phyloP scores from a whole-genome alignment of 2,797 vertebrate species.

The Galaxias olidus region DNA sequence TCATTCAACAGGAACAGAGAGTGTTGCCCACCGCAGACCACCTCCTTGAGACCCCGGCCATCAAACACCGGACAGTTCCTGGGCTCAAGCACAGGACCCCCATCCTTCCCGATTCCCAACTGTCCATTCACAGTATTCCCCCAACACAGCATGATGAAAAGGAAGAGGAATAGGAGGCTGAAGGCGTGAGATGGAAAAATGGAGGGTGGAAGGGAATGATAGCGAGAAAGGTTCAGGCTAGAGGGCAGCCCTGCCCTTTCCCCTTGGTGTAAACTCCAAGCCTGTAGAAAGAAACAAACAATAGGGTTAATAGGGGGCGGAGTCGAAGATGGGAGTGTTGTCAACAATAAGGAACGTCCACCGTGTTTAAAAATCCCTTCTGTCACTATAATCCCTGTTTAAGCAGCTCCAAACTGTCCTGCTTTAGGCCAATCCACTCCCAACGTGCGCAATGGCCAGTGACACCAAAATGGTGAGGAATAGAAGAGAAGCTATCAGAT shows the following conservation, averaged over 20 bases:
- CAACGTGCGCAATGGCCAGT: conserved; percentile 22
- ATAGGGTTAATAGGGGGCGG: neutral
- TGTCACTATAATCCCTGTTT: conserved; percentile 67
- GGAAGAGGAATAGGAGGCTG: conserved; percentile 31
- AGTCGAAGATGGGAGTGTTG: conserved; percentile 11
- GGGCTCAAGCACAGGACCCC: conserved; percentile 81
- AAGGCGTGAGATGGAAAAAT: conserved; percentile 29
- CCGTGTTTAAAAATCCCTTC: conserved; percentile 66
- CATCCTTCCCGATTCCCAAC: conserved; percentile 81
- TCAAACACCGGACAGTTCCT: conserved; percentile 79
- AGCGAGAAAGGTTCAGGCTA: conserved; percentile 53
- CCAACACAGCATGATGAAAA: conserved; percentile 90
- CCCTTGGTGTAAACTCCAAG: conserved; percentile 62
- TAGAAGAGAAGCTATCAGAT: neutral
- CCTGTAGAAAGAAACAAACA: conserved; percentile 42
- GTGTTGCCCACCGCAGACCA: conserved; percentile 88
- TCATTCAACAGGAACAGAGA: conserved; percentile 89
- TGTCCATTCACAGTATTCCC: conserved; percentile 91
- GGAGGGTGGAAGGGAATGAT: neutral
- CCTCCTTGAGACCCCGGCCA: conserved; percentile 83
- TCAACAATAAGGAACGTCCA: conserved; percentile 38
- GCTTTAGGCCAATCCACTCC: conserved; percentile 38
- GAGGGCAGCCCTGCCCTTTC: conserved; percentile 59
- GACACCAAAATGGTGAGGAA: conserved; percentile 9
- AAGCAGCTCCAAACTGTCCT: conserved; percentile 50